Base-by-base conservation (phyloP, 37 sponge, comb jelly and placozoan species). In the Chondrilla cf. caribensis region DNA sequence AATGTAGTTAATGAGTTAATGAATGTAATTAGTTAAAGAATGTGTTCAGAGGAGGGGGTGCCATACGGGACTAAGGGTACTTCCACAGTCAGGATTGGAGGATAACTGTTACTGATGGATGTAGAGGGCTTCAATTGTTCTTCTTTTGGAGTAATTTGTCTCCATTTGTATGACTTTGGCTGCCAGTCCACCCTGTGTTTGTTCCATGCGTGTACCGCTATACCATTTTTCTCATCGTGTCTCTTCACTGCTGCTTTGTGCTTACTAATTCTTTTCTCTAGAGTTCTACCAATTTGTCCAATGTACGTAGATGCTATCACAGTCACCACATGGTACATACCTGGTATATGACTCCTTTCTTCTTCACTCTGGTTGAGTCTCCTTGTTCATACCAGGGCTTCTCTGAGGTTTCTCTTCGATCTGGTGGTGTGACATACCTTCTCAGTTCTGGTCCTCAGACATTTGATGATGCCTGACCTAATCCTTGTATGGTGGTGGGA, bases 21-120 rank as follows among this genome's bases (percentile, higher is more conserved):
- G n/a, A n/a, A n/a, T n/a, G n/a, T n/a, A n/a, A n/a, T n/a, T n/a
- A n/a, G n/a, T n/a, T n/a, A n/a, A n/a, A n/a, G n/a, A n/a, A n/a
- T n/a, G 66, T 64, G 66, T 64, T 64, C 66, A 64, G 66, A 64
- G 28, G 66, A 64, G 66, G 66, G 66, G 66, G 66, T 64, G 66
- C 66, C 66, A 64, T n/a, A 64, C 66, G 22, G 66, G 66, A 64
- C 66, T 64, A 18, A 64, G 66, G 66, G 66, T 64, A 24, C 66
- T 18, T 18, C 66, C 66, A 64, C 66, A 64, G 22, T 64, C 66
- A 64, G 8, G 28, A 64, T 64, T 64, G 66, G 66, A 64, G 66
- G 22, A 24, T 64, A 22, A 15, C 66, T 8, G 66, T n/a, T 64
- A 26, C 22, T 64, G 66, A n/a, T 64, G 66, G 66, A n/a, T 64